Base-by-base conservation (phyloP, 2,797 vertebrate species). In the Hapalemur alaotrensis region DNA sequence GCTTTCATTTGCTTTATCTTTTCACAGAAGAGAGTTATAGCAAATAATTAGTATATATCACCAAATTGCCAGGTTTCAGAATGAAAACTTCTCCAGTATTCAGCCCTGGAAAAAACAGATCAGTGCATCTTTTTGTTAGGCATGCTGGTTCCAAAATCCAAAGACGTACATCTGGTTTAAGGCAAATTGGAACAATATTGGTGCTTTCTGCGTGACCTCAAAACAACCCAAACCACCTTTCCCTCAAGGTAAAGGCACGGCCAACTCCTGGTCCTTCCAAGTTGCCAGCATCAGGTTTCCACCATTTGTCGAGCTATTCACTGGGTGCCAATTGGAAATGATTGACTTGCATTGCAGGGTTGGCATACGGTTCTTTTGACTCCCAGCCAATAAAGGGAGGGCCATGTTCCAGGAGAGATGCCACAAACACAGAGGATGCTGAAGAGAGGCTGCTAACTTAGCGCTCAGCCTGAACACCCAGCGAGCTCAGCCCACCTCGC, bases 291-390 rank as follows among this genome's bases (percentile, higher is more conserved):
- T 72, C n/a, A 28, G 91, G 54, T 95, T 95, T 48, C 54, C 28
- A 79, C 95, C 97, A 97, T 97, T 96, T 97, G 96, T 96, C 54
- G 1, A 96, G 93, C 67, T 95, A 81, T 86, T 97, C 95, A 93
- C 4, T 70, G 89, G 70, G n/a, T 96, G 96, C 97, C 97, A 96
- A 83, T 87, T 97, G 92, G 97, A 94, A 95, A 89, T 97, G 97
- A 98, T 94, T 95, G 97, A 96, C 97, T 97, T 94, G 93, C 91
- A 90, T 48, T 59, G 80, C 91, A 54, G 89, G 83, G 81, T 73
- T 97, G 96, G 97, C 97, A 96, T 97, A 97, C 88, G 87, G 96
- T 69, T 57, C 89, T 92, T 87, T 41, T 96, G 97, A 97, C 78
- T 93, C 65, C 38, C 43, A 87, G 95, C 96, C 97, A 97, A 75